Percentiles rank a stretch among this genome's conserved stretches.
These are phyloP conservation scores for Calephelis nemesis DNA, from an alignment of 1,140 invertebrate genomes.

Conservation along the genomic window DNA sequence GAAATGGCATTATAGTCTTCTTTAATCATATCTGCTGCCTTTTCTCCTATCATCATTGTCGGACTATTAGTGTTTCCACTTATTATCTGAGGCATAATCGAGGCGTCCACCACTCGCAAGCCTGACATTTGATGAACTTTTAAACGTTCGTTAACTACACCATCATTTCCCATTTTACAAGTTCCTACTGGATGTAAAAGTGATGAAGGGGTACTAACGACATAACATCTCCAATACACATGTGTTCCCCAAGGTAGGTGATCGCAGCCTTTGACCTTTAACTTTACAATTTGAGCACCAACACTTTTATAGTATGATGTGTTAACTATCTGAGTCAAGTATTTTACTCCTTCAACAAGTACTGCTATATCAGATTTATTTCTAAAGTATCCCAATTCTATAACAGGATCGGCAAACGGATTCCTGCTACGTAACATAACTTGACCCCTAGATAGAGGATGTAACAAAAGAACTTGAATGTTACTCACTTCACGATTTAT, in stretches of 20 bases:
- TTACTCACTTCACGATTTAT: slow-evolving; percentile 67
- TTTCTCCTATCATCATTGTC: slow-evolving; percentile 82
- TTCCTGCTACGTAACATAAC: slow-evolving; percentile 78
- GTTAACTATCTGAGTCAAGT: slow-evolving; percentile 45
- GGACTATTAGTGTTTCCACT: slow-evolving; percentile 81
- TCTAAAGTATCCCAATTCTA: slow-evolving; percentile 82
- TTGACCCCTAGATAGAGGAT: slow-evolving; percentile 81
- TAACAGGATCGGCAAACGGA: slow-evolving; percentile 81
- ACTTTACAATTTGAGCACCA: slow-evolving; percentile 46
- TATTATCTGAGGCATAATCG: slow-evolving; percentile 83
- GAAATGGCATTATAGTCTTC: slow-evolving; percentile 57
- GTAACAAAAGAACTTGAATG: slow-evolving; percentile 64
- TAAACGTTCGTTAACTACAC: slow-evolving; percentile 84
- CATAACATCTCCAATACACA: slow-evolving; percentile 87
- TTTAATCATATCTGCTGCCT: slow-evolving; percentile 81
- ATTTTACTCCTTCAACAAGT: slow-evolving; percentile 65
- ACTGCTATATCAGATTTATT: slow-evolving; percentile 70
- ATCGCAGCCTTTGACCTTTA: slow-evolving; percentile 79
- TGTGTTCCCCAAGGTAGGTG: slow-evolving; percentile 78
- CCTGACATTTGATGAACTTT: slow-evolving; percentile 82
- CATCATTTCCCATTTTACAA: slow-evolving; percentile 88
- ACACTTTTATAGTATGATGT: slow-evolving; percentile 56
- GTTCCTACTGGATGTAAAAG: slow-evolving; percentile 91
- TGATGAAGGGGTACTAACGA: slow-evolving; percentile 84
- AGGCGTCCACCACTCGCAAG: slow-evolving; percentile 87